These are phyloP conservation scores for Heliconius charithonia DNA, from an alignment of 2,888 invertebrate species.

Conservation along the genomic window DNA sequence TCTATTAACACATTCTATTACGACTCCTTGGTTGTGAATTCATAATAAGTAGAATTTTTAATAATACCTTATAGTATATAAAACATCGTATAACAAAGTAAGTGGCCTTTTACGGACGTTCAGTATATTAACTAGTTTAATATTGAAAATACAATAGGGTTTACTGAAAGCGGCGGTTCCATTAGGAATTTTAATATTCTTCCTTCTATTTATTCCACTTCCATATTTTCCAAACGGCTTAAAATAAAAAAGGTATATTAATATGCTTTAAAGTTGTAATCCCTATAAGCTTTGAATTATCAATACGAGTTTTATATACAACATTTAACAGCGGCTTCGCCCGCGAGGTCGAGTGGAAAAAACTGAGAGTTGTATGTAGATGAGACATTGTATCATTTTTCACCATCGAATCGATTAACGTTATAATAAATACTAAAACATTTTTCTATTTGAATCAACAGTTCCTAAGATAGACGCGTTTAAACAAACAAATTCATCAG, in stretches of 20 bases:
- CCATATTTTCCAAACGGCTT: not conserved
- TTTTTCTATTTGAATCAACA: too few relatives aligned
- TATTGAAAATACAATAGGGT: slow-evolving; percentile 21
- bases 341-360: too few relatives aligned
- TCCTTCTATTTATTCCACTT: slow-evolving; percentile 5
- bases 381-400: too few relatives aligned
- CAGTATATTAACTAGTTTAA: slow-evolving; percentile 20
- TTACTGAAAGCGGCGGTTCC: slow-evolving; percentile 8
- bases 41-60: too few relatives aligned
- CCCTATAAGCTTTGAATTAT: not conserved
- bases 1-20: too few relatives aligned
- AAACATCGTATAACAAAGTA: not conserved
- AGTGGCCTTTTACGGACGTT: slow-evolving; percentile 1
- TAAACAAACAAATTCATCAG: too few relatives aligned
- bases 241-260: not conserved
- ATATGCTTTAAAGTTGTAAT: not conserved
- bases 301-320: not conserved
- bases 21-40: too few relatives aligned
- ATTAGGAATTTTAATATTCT: slow-evolving; percentile 23
- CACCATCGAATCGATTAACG: too few relatives aligned
- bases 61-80: not conserved
- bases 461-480: too few relatives aligned
- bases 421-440: too few relatives aligned
- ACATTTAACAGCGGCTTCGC: too few relatives aligned
- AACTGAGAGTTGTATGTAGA: too few relatives aligned